A percentile compares a stretch with the other conserved stretches of the same genome.
Conservation (phyloP, 1,140 invertebrate species). For the Acyrthosiphon pisum region DNA sequence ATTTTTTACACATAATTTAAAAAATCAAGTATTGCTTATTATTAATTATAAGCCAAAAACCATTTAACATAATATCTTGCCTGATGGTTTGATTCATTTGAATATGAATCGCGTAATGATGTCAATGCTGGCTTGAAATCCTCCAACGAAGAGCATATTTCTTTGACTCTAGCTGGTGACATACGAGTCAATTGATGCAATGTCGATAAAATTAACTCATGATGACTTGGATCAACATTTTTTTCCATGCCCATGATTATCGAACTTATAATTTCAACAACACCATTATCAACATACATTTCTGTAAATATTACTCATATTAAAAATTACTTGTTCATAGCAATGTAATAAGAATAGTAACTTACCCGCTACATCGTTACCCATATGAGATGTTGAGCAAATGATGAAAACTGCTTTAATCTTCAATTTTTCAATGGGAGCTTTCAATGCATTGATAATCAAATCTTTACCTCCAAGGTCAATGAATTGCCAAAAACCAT, state of each 20-base stretch:
- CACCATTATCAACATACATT: neutral
- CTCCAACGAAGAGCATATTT: neutral
- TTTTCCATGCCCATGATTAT: conserved; percentile 18
- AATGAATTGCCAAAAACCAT: conserved; percentile 35
- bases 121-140: conserved; percentile 6
- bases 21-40: neutral
- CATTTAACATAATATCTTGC: neutral
- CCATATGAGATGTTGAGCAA: conserved; percentile 39
- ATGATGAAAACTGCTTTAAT: conserved; percentile 19
- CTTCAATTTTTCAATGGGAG: neutral
- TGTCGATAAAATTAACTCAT: conserved; percentile 27
- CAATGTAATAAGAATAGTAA: neutral
- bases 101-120: conserved; percentile 13
- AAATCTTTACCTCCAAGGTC: neutral
- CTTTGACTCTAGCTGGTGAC: conserved; percentile 27
- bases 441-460: conserved; percentile 3
- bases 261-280: conserved; percentile 22
- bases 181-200: neutral
- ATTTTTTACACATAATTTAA: neutral
- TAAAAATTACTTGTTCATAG: neutral
- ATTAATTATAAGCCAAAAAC: neutral
- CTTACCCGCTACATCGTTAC: conserved; percentile 24
- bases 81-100: neutral
- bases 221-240: neutral
- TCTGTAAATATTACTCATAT: neutral